Evolutionary conservation across 2,888 invertebrate species (phyloP), one percentile per base, ranked within the genome.

Genomic region (Chelonus formosanus): DNA sequence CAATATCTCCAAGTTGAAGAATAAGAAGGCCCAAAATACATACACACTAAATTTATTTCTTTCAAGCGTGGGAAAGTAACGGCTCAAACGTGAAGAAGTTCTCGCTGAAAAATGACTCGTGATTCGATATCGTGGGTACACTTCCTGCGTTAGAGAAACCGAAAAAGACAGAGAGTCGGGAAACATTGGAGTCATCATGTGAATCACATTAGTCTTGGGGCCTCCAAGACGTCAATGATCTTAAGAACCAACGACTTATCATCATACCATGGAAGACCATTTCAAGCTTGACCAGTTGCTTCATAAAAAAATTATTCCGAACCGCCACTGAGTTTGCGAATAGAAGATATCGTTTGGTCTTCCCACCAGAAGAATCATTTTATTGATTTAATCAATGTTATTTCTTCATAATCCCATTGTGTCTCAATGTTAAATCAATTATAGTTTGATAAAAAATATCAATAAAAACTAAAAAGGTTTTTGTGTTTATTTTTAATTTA

Each of bases 121-220:
- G 57, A 62, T 62, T 58, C 58, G 67, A 67, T 67, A 67, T 67
- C 67, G 62, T 63, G 54, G 50, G 67, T 55, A 67, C 58, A 67
- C 62, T 67, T 67, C 67, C 67, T 67, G 67, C 62, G 62, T 61
- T 63, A 47, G 20, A 36, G 45, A 47, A 20, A 54, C 31, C 34
- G 44, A 36, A 54, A 47, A 35, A 32, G 5, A 31, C 10, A 31
- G 34, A 45, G 35, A 44, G 45, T 43, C 53, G 61, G 52, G 57
- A 61, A 56, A 66, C 52, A 62, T 44, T 66, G 66, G 48, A 66
- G 66, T 66, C 66, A 66, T 66, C 66, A 66, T 56, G 66, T 66
- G 66, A 66, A 62, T 61, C 66, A 66, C 56, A 61, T 66, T 61
- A 32, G 43, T 44, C 53, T 61, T 61, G 61, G 20, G 20, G 56